Conservation (phyloP, 2,113 vertebrate genomes). For the Amphiprion ocellaris region DNA sequence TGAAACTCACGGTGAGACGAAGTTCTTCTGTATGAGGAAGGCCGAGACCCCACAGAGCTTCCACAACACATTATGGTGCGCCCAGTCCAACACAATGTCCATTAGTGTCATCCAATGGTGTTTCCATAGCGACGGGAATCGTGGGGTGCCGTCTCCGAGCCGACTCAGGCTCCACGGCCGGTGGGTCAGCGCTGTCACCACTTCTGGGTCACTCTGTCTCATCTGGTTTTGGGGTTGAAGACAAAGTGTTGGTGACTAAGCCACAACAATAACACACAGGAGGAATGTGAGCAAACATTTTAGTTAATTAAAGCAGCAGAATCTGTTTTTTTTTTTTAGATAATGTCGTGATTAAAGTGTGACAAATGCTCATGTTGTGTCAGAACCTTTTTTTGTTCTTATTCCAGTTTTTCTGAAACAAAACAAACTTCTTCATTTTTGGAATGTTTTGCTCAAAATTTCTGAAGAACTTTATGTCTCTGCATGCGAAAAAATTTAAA, state of each 20-base stretch:
- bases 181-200: slow-evolving; percentile 94
- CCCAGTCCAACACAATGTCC: slow-evolving; percentile 93
- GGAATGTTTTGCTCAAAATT: background rate
- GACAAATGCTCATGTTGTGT: background rate
- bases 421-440: background rate
- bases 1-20: slow-evolving; percentile 91
- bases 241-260: background rate
- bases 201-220: slow-evolving; percentile 90
- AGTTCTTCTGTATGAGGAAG: slow-evolving; percentile 94
- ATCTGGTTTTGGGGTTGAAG: slow-evolving; percentile 83
- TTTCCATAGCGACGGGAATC: slow-evolving; percentile 84
- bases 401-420: too few species aligned
- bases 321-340: too few species aligned
- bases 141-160: slow-evolving; percentile 87
- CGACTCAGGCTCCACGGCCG: slow-evolving; percentile 93
- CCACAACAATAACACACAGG: background rate
- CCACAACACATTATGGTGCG: slow-evolving; percentile 92
- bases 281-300: background rate
- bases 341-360: too few species aligned
- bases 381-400: background rate
- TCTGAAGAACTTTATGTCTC: too few species aligned
- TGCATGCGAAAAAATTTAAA: too few species aligned
- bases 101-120: slow-evolving; percentile 84
- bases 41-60: slow-evolving; percentile 92
- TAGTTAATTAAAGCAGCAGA: background rate